Evolutionary conservation across 2,797 vertebrate species (phyloP), one percentile per base, ranked within the genome.

Genomic region (Erethizon dorsatum): DNA sequence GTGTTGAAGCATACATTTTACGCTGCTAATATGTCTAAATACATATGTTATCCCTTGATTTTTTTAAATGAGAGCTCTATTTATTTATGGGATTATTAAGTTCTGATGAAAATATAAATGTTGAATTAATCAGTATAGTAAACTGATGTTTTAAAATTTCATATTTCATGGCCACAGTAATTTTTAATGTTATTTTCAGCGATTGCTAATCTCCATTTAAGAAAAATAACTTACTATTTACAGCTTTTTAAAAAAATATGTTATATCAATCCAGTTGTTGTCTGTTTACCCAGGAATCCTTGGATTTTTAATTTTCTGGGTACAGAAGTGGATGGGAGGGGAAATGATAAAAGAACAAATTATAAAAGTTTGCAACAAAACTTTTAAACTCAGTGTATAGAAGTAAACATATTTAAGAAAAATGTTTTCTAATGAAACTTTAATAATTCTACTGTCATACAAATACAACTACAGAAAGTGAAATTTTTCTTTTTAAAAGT

Each of bases 1-100:
- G 97, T 98, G 96, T 98, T 98, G 97, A 98, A 97, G 97, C 89
- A 41, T 90, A 31, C 92, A 97, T 96, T 98, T 98, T 98, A 98
- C 92, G 97, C 95, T 98, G 97, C 97, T 98, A 98, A 97, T 94
- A 96, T 97, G 56, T 95, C 93, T 95, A 96, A 92, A 97, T 98
- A 98, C 95, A 97, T 98, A 97, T 98, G 97, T 97, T 96, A 94
- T 98, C 97, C 96, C 95, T 97, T 95, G 97, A 93, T 97, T 98
- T 98, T 98, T 95, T 84, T 97, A 98, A 97, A 96, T 96, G 97
- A 98, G 96, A 98, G 96, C 95, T 97, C 98, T 98, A 83, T 97
- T 86, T 83, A 97, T 98, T 97, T 96, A 96, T 97, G 97, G 98
- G 98, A 79, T 2, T 91, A 98, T 97, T 98, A 97, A 97, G 96